Conservation (phyloP, 2,888 invertebrate species). For the Beris chalybata region DNA sequence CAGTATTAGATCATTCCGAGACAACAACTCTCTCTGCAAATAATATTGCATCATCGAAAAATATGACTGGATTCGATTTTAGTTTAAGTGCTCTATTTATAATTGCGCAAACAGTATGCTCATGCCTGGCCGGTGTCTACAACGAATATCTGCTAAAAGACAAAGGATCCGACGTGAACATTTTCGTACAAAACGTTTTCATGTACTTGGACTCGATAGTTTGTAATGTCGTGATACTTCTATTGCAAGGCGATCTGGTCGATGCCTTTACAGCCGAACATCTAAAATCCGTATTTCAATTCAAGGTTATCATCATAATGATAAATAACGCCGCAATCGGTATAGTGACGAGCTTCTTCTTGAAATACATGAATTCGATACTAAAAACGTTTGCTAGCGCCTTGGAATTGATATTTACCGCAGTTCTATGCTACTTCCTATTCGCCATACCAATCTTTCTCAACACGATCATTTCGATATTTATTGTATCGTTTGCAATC, state of each 20-base stretch:
- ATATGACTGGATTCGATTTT: conserved; percentile 56
- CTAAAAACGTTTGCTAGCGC: conserved; percentile 95
- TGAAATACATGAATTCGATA: conserved; percentile 91
- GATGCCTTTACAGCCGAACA: conserved; percentile 63
- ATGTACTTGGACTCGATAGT: conserved; percentile 94
- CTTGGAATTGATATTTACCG: conserved; percentile 86
- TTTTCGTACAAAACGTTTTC: conserved; percentile 91
- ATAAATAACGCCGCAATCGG: conserved; percentile 89
- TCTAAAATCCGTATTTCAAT: conserved; percentile 63
- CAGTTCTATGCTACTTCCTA: conserved; percentile 80
- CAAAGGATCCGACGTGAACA: conserved; percentile 79
- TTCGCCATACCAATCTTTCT: conserved; percentile 83
- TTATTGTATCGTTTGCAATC: conserved; percentile 79
- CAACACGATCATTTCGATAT: conserved; percentile 80
- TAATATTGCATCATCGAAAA: conserved; percentile 42
- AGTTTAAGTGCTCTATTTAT: conserved; percentile 68
- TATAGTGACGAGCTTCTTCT: conserved; percentile 90
- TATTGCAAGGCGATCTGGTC: conserved; percentile 66
- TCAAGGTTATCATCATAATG: conserved; percentile 77
- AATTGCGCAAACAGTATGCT: conserved; percentile 81
- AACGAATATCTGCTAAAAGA: conserved; percentile 92
- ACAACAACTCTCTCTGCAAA: conserved; percentile 33
- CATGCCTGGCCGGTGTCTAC: conserved; percentile 93
- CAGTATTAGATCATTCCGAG: conserved; percentile 40
- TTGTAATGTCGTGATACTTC: conserved; percentile 79